Evolutionary conservation across 2,797 vertebrate genomes (phyloP), one percentile per base, ranked within the genome.

Genomic region (Danio jaintianensis): DNA sequence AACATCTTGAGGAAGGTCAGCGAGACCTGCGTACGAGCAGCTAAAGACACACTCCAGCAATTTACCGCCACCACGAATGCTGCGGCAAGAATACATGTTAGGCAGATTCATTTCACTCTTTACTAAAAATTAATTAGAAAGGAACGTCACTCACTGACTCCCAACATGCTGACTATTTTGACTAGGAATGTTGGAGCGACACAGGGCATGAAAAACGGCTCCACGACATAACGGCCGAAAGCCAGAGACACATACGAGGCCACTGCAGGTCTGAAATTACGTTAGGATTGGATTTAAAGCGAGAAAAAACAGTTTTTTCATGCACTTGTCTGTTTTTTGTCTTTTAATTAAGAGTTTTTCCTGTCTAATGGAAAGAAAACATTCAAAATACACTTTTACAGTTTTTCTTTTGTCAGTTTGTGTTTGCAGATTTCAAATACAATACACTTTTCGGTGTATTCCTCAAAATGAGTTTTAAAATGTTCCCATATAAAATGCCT

Each of bases 181-280:
- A 96, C 89, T 0, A 95, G 90, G 11, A 53, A 81, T 4, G 71
- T 52, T 0, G 96, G 96, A 40, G 94, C 91, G 1, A 78, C 76
- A 9, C 96, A 97, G 0, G 96, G 96, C 9, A 91, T 68, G 7
- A 94, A 97, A 79, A 96, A 95, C 0, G 95, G 94, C 75, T 96
- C 95, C 88, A 96, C 90, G 70, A 96, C 89, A 43, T 97, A 97
- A 36, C 93, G 93, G 0, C 95, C 96, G n/a, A 97, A 97, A 0
- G 96, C 95, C 87, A 97, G 80, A 12, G 94, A 88, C 47, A 96
- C 90, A 47, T 95, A 95, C 0, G 95, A 94, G 0, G 93, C 88
- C 81, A 94, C 93, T 36, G 95, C 93, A 11, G 96, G 95, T 85
- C 96, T 97, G 88, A 20, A 74, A 72, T 5, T 0, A 47, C 58